Base-by-base conservation (phyloP, 2,888 invertebrate genomes). In the Penaeus monodon region DNA sequence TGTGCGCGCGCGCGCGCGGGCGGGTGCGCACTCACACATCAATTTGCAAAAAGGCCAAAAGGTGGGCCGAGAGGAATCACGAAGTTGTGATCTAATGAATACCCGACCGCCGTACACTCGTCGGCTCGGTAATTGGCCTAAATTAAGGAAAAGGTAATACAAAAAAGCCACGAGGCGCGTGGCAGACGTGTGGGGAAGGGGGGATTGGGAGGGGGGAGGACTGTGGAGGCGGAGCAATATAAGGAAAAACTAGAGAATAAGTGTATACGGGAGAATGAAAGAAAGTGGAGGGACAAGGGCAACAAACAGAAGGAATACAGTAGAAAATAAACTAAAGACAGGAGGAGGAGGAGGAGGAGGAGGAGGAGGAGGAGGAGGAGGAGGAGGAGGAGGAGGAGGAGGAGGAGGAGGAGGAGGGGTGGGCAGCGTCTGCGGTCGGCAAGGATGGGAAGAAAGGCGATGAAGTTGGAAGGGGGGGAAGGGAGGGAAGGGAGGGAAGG, bases 341-440 rank as follows among this genome's bases (percentile, higher is more conserved):
- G 27, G 12, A 27, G 27, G 77, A 33, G 17, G 33, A 73, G 70
- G 57, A 57, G 70, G 38, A 29, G 73, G 81, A 70, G 57, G 49
- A 57, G 44, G 49, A 17, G 81, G 81, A 65, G 44, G 57, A 57
- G 29, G 77, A 49, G 29, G 77, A 63, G 77, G 49, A 77, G 63
- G 49, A 49, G 77, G 49, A 63, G 57, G 63, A 33, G 63, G 49
- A 63, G 77, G 49, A 77, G 24, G 77, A 49, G 57, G 63, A 7
- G 29, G 74, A 24, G 27, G 29, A 44, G 74, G 33, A 20, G 77
- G 57, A n/a, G 7, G 73, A 29, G 33, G 20, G 38, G 33, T 17
- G 6, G 33, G 44, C 24, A 38, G 44, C 29, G 74, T 33, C 17
- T 74, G 74, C 24, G 74, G 74, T 38, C 33, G 74, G 74, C 33